Percentiles rank a stretch among this genome's conserved stretches.
phyloP scores from a whole-genome alignment of 2,797 vertebrate genomes.

The Myripristis murdjan region DNA sequence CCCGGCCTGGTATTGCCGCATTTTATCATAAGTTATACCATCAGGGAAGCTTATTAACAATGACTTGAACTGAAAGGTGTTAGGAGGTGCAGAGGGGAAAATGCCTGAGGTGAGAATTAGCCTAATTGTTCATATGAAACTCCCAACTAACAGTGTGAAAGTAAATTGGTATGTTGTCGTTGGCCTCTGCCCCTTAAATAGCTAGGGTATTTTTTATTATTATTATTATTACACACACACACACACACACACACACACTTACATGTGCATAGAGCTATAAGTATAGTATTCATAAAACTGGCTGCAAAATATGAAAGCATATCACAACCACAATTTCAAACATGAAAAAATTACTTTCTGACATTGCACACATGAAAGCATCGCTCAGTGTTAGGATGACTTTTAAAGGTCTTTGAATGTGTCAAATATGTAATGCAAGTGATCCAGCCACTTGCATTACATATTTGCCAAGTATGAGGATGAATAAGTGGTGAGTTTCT shows the following conservation, averaged over 20 bases:
- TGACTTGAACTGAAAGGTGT: conserved; percentile 63
- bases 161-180: conserved; percentile 60
- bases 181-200: conserved; percentile 46
- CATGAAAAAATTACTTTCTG: too few relatives aligned
- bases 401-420: too few relatives aligned
- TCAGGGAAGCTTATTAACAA: conserved; percentile 79
- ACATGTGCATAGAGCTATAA: neutral
- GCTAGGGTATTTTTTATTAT: neutral
- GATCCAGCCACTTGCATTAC: too few relatives aligned
- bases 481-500: too few relatives aligned
- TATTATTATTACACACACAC: too few relatives aligned
- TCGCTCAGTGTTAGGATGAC: too few relatives aligned
- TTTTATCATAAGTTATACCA: conserved; percentile 75
- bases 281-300: neutral
- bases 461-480: too few relatives aligned
- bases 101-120: conserved; percentile 59
- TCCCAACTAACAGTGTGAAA: conserved; percentile 18
- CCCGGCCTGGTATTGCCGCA: conserved; percentile 50
- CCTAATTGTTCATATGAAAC: conserved; percentile 64
- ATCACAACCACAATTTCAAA: too few relatives aligned
- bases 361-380: too few relatives aligned
- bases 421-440: too few relatives aligned
- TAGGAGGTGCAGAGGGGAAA: conserved; percentile 51
- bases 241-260: too few relatives aligned
- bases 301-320: neutral